Evolutionary conservation across 2,797 vertebrate species (phyloP).

Genomic region (Tragelaphus oryx): DNA sequence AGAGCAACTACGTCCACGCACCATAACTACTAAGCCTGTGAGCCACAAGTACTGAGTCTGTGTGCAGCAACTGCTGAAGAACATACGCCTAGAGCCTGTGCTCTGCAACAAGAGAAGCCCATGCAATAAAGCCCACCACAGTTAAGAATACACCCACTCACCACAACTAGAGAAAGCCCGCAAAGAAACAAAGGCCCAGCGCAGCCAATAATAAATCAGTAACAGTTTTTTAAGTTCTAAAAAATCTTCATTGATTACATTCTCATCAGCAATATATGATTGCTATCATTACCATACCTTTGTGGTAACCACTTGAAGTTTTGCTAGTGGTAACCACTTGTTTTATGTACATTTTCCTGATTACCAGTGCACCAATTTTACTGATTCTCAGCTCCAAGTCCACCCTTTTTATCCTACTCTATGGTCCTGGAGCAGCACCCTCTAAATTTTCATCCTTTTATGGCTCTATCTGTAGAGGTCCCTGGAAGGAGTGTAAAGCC

Average conservation of each 20-base stretch:
- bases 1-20: rapidly evolving
- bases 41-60: not conserved
- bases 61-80: not conserved
- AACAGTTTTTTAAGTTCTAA: not conserved
- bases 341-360: not conserved
- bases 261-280: not conserved
- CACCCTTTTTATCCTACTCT: not conserved
- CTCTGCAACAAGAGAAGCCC: not conserved
- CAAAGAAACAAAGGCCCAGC: not conserved
- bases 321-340: not conserved
- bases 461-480: not conserved
- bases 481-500: not conserved
- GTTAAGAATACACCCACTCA: not conserved
- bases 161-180: not conserved
- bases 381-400: not conserved
- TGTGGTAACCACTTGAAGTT: not conserved
- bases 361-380: not conserved
- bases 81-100: rapidly evolving
- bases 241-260: not conserved
- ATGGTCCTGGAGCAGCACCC: not conserved
- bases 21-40: not conserved
- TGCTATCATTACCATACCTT: not conserved
- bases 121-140: too few relatives aligned
- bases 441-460: not conserved
- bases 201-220: not conserved